Conservation (phyloP, 1,140 invertebrate genomes). For the Caerostris extrusa region DNA sequence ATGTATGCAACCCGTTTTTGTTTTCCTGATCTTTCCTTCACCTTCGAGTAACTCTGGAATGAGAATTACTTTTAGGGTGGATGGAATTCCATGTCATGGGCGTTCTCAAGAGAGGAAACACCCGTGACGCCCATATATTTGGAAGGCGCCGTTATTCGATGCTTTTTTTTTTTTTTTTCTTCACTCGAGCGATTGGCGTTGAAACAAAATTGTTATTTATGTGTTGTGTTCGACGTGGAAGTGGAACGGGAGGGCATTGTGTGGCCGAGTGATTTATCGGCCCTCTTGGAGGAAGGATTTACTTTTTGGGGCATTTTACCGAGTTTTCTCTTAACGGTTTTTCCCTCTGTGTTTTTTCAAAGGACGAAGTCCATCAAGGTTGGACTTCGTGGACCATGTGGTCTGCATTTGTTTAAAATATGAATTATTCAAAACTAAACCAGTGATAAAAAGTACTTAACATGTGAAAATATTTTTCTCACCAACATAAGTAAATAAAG, state of each 20-base stretch:
- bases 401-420: background rate
- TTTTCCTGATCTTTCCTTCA: conserved; percentile 55
- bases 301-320: conserved; percentile 50
- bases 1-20: conserved; percentile 57
- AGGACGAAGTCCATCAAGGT: background rate
- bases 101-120: conserved; percentile 53
- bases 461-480: background rate
- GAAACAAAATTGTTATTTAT: conserved; percentile 58
- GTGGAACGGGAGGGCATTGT: conserved; percentile 18
- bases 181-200: conserved; percentile 3
- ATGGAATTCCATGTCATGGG: conserved; percentile 72
- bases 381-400: background rate
- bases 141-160: background rate
- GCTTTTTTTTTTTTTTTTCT: conserved; percentile 40
- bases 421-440: background rate
- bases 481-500: background rate
- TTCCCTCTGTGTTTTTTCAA: background rate
- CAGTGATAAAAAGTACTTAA: background rate
- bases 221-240: background rate
- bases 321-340: background rate
- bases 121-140: conserved; percentile 47
- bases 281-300: conserved; percentile 2
- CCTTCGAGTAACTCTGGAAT: conserved; percentile 52
- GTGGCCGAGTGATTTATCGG: conserved; percentile 17
- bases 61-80: conserved; percentile 54